A percentile compares a stretch with the other conserved stretches of the same genome.
phyloP scores from a whole-genome alignment of 2,113 vertebrate species.

The Malurus alboscapulatus region DNA sequence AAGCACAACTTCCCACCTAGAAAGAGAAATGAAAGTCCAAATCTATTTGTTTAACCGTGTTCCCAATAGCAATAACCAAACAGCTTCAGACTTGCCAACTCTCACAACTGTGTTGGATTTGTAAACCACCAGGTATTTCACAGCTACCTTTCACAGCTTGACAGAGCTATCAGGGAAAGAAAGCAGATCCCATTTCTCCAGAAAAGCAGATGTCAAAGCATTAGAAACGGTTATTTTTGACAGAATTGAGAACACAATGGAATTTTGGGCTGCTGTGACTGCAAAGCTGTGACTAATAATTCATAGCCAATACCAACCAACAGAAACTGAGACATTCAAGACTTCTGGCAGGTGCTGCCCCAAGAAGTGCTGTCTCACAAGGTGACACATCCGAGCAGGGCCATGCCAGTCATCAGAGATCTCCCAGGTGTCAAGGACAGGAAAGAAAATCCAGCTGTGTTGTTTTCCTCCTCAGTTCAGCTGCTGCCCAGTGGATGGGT shows the following conservation, averaged over 20 bases:
- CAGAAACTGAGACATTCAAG: not conserved
- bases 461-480: not conserved
- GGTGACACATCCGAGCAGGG: not conserved
- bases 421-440: not conserved
- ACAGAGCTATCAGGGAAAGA: not conserved
- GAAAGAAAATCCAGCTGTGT: not conserved
- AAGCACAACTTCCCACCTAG: not conserved
- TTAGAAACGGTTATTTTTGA: not conserved
- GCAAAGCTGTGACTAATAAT: not conserved
- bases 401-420: not conserved
- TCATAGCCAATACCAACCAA: not conserved
- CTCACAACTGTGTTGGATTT: not conserved
- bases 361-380: not conserved
- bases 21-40: not conserved
- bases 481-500: not conserved
- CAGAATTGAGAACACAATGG: not conserved
- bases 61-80: not conserved
- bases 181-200: not conserved
- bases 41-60: not conserved
- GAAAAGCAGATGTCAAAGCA: not conserved
- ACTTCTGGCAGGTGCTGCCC: not conserved
- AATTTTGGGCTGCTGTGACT: not conserved
- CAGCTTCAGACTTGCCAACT: not conserved
- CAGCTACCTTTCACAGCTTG: not conserved
- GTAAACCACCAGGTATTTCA: not conserved